These are phyloP conservation scores for Rhingia rostrata DNA, from an alignment of 2,888 invertebrate species.

Conservation along the genomic window DNA sequence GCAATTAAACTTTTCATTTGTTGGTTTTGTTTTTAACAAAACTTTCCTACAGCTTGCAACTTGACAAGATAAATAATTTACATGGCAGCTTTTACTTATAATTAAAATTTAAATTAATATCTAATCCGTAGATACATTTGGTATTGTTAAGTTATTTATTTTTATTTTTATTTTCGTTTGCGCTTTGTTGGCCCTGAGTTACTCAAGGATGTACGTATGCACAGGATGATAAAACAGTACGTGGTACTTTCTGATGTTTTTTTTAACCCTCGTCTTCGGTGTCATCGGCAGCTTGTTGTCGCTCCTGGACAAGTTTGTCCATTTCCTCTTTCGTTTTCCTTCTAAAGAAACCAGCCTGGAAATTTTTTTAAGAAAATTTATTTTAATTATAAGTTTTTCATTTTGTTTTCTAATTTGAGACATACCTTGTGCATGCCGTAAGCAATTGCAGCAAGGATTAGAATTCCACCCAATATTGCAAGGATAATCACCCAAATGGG, in stretches of 20 bases:
- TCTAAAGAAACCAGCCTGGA: constrained; percentile 84
- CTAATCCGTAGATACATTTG: constrained; percentile 52
- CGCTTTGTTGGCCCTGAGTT: constrained; percentile 28
- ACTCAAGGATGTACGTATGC: constrained; percentile 6
- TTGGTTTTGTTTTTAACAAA: constrained; percentile 18
- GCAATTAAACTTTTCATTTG: neutral
- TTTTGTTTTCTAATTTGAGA: too few relatives aligned
- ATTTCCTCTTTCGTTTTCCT: constrained; percentile 83
- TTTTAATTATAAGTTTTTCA: neutral
- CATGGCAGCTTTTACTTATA: constrained; percentile 65
- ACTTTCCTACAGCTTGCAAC: constrained; percentile 15
- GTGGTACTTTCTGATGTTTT: neutral
- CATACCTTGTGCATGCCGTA: constrained; percentile 81
- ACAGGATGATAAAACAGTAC: constrained; percentile 18
- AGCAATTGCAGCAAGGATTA: constrained; percentile 81
- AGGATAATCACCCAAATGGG: constrained; percentile 83
- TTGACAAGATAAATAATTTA: constrained; percentile 54
- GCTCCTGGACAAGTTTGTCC: constrained; percentile 81
- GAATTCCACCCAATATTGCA: constrained; percentile 82
- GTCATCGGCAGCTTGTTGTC: constrained; percentile 77
- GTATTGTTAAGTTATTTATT: constrained; percentile 64
- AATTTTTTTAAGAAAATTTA: constrained; percentile 5
- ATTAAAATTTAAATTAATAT: constrained; percentile 41
- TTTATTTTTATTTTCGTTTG: neutral
- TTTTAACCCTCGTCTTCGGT: constrained; percentile 74